A percentile compares a stretch with the other conserved stretches of the same genome.
Conservation (phyloP, 1,140 invertebrate species). For the Brachystomella parvula region DNA sequence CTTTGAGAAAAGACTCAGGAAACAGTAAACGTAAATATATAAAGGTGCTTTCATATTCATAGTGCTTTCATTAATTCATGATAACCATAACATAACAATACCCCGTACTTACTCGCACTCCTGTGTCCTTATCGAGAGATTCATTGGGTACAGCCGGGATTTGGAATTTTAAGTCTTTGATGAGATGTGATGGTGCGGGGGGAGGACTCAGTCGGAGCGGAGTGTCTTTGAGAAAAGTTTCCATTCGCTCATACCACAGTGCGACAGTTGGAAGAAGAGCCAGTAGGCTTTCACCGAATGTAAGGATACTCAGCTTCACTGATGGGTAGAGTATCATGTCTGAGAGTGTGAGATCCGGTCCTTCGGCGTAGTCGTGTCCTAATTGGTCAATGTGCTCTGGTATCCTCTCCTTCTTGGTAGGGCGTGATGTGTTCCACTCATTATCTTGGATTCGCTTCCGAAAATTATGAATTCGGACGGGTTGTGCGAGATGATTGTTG, state of each 20-base stretch:
- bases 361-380: conserved; percentile 63
- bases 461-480: conserved; percentile 76
- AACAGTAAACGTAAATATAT: not conserved
- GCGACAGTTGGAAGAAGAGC: not conserved
- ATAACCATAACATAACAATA: not conserved
- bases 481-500: conserved; percentile 76
- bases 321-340: conserved; percentile 73
- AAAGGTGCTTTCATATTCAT: not conserved
- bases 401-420: conserved; percentile 40
- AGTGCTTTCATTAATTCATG: not conserved
- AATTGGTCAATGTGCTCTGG: conserved; percentile 17
- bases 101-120: conserved; percentile 13
- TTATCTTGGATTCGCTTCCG: conserved; percentile 59
- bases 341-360: conserved; percentile 68
- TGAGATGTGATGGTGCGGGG: conserved; percentile 64
- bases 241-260: not conserved
- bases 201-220: conserved; percentile 47
- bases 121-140: conserved; percentile 60
- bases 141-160: conserved; percentile 47
- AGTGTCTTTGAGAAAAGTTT: not conserved
- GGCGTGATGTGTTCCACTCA: conserved; percentile 38
- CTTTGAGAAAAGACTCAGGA: not conserved
- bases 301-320: conserved; percentile 56
- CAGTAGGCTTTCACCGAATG: conserved; percentile 27
- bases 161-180: conserved; percentile 42